Conservation (phyloP, 2,888 invertebrate species). For the Stictocephala bisonia region DNA sequence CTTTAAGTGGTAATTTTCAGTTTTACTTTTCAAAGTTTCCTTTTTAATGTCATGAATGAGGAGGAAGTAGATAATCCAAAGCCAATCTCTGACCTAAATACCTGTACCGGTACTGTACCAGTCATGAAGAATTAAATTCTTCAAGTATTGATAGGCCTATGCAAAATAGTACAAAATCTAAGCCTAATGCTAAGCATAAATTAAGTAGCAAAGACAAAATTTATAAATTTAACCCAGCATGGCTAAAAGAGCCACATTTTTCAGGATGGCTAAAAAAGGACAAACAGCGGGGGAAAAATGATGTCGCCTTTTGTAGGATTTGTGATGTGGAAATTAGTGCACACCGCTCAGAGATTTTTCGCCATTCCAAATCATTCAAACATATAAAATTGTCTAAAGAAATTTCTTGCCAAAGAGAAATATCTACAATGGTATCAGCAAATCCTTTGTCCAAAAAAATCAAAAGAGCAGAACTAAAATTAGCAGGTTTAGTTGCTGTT, state of each 20-base stretch:
- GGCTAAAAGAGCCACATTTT: not conserved
- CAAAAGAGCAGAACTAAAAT: conserved; percentile 26
- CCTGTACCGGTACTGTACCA: no score
- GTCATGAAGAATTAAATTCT: no score
- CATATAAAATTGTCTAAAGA: not conserved
- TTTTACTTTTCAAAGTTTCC: no score
- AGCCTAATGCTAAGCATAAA: no score
- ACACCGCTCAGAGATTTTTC: not conserved
- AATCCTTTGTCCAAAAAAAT: not conserved
- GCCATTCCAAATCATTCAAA: not conserved
- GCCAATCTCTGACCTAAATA: no score
- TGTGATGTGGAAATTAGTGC: not conserved
- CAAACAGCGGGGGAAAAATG: not conserved
- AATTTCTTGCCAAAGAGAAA: conserved; percentile 3
- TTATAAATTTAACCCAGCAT: not conserved
- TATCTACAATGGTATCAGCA: not conserved
- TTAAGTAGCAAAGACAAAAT: conserved; percentile 3
- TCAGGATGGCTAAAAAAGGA: not conserved
- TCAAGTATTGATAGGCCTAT: no score
- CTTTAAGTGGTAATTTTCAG: no score
- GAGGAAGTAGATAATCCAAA: no score
- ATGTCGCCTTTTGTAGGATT: not conserved
- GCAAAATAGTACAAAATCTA: no score
- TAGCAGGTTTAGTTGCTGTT: not conserved
- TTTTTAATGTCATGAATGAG: no score